These are phyloP conservation scores for Dasypogon diadema DNA, from an alignment of 2,888 invertebrate species.

Conservation along the genomic window DNA sequence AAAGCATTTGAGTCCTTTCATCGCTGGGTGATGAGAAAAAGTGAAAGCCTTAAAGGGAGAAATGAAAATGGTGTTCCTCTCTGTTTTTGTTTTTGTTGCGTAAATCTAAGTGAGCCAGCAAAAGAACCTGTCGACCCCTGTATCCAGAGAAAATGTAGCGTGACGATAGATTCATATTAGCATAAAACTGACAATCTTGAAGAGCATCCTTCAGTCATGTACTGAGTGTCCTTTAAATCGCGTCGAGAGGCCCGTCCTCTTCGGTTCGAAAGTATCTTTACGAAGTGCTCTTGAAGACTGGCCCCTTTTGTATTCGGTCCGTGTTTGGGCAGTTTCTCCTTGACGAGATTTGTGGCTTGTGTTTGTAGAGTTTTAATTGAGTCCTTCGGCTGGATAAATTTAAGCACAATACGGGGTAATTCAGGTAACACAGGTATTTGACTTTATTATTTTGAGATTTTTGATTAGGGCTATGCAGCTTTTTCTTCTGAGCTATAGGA, in stretches of 20 bases:
- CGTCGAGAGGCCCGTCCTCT: constrained; percentile 44
- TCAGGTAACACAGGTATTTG: neutral
- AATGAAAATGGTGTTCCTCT: constrained; percentile 28
- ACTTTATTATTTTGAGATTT: neutral
- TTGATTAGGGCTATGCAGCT: neutral
- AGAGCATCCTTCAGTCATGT: constrained; percentile 54
- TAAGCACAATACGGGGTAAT: neutral
- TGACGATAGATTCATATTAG: constrained; percentile 48
- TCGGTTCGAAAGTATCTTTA: constrained; percentile 27
- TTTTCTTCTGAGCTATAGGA: neutral
- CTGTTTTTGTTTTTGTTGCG: constrained; percentile 1
- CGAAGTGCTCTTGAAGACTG: constrained; percentile 18
- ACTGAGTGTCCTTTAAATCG: constrained; percentile 54
- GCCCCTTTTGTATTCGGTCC: neutral
- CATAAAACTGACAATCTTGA: constrained; percentile 55
- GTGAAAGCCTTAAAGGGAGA: constrained; percentile 26
- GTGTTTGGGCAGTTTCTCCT: constrained; percentile 4
- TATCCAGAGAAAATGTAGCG: neutral
- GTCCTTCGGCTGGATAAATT: constrained; percentile 12
- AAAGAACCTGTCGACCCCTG: constrained; percentile 5
- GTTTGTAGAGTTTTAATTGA: constrained; percentile 34
- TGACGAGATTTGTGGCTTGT: constrained; percentile 35
- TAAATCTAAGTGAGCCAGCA: constrained; percentile 7
- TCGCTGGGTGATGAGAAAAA: constrained; percentile 20
- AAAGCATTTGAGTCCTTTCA: constrained; percentile 25